Percentiles rank a stretch among this genome's conserved stretches.
Conservation (phyloP, 2,113 vertebrate genomes). For the Myiopsitta monachus region DNA sequence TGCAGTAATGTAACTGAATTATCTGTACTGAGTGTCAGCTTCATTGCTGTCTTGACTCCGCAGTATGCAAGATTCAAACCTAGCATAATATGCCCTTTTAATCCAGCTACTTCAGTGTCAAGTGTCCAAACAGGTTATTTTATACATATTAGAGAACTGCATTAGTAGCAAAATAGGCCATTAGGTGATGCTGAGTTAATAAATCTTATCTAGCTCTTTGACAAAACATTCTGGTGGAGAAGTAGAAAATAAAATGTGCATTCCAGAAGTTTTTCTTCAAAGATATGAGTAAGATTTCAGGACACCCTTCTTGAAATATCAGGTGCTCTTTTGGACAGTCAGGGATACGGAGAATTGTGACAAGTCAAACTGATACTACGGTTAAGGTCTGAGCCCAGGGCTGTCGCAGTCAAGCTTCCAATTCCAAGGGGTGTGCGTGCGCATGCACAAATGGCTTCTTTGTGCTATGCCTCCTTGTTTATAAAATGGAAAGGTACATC, state of each 20-base stretch:
- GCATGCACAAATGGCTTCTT: not conserved
- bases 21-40: not conserved
- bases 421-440: rapidly evolving
- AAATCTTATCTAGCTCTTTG: not conserved
- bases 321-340: not conserved
- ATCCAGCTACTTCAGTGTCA: not conserved
- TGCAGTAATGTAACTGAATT: not conserved
- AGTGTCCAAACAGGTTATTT: not conserved
- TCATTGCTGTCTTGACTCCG: not conserved
- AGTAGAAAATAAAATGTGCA: not conserved
- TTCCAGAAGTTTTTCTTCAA: not conserved
- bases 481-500: not conserved
- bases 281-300: not conserved
- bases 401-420: not conserved
- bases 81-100: not conserved
- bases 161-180: not conserved
- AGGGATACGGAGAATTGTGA: not conserved
- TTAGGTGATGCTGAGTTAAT: not conserved
- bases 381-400: not conserved
- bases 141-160: not conserved
- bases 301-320: not conserved
- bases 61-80: not conserved
- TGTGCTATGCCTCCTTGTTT: not conserved
- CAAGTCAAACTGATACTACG: not conserved
- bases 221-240: not conserved